These are phyloP conservation scores for Proteles cristata DNA, from an alignment of 2,113 vertebrate genomes.

Conservation along the genomic window DNA sequence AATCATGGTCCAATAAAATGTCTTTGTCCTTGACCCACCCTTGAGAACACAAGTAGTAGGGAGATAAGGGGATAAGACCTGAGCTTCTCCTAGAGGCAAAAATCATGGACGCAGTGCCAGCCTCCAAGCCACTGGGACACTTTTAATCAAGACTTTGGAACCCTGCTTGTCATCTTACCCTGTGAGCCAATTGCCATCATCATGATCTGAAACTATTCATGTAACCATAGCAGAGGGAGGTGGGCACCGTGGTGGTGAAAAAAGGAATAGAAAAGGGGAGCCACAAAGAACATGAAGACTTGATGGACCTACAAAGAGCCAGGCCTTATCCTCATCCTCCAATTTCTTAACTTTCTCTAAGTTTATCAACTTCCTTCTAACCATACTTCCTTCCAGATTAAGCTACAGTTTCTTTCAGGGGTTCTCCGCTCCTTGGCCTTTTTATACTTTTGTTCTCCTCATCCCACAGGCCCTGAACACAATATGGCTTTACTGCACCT, in stretches of 20 bases:
- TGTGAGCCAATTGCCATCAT: background rate
- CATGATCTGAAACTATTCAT: background rate
- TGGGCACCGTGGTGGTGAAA: background rate
- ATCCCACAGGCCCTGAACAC: background rate
- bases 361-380: background rate
- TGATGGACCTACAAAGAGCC: background rate
- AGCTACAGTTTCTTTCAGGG: background rate
- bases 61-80: background rate
- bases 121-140: background rate
- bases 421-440: background rate
- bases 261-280: background rate
- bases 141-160: background rate
- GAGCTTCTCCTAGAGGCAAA: background rate
- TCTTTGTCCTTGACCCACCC: background rate
- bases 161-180: background rate
- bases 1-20: background rate
- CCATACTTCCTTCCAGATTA: background rate
- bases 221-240: background rate
- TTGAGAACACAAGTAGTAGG: background rate
- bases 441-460: background rate
- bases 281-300: constrained; percentile 16
- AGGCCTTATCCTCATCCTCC: background rate
- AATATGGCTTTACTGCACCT: background rate
- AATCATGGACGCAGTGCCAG: background rate
- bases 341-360: constrained; percentile 19